Percentiles rank a stretch among this genome's conserved stretches.
These are phyloP conservation scores for Laticauda colubrina DNA, from an alignment of 2,113 vertebrate species.

Conservation along the genomic window DNA sequence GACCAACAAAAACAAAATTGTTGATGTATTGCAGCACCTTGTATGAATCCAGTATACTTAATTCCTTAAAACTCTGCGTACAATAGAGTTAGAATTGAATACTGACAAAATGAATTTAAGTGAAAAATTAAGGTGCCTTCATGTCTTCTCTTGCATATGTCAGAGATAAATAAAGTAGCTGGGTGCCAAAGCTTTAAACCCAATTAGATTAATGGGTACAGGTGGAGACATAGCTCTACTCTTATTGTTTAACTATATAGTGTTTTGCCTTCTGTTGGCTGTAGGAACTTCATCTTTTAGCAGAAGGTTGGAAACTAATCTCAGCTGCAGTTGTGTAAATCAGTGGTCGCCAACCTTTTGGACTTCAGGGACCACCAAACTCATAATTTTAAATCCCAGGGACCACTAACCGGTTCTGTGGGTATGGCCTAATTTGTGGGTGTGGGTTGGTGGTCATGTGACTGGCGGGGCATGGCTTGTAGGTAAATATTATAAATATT, in stretches of 20 bases:
- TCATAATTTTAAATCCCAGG: too few relatives aligned
- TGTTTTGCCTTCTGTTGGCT: background rate
- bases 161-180: background rate
- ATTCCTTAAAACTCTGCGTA: slow-evolving; percentile 45
- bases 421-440: too few relatives aligned
- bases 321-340: background rate
- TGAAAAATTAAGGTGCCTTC: background rate
- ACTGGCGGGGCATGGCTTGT: too few relatives aligned
- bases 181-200: background rate
- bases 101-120: background rate
- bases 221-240: background rate
- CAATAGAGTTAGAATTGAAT: slow-evolving; percentile 22
- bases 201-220: background rate
- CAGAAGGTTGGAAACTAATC: background rate
- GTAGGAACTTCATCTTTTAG: background rate
- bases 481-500: too few relatives aligned
- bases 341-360: too few relatives aligned
- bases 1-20: slow-evolving; percentile 48
- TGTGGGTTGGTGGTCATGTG: too few relatives aligned
- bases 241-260: background rate
- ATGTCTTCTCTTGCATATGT: background rate
- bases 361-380: too few relatives aligned
- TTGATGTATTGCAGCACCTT: slow-evolving; percentile 41
- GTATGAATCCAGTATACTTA: slow-evolving; percentile 25
- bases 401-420: too few relatives aligned